phyloP scores from a whole-genome alignment of 2,113 vertebrate genomes.

The Brienomyrus brachyistius region DNA sequence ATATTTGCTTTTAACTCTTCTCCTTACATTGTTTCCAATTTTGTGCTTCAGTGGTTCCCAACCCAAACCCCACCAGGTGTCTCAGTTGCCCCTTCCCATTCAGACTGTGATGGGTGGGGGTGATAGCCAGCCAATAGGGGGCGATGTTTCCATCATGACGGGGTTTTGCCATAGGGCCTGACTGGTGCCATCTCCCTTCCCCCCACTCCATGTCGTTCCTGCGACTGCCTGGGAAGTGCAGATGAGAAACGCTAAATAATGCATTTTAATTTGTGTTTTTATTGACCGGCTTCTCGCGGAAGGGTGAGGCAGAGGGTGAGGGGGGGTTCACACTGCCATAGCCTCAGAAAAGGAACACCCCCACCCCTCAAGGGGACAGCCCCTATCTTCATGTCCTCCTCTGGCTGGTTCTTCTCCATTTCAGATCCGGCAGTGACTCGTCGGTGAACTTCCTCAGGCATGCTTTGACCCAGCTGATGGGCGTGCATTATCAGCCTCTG shows the following conservation, averaged over 20 bases:
- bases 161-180: not conserved
- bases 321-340: not conserved
- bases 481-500: not conserved
- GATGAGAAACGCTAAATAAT: not conserved
- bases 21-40: constrained; percentile 22
- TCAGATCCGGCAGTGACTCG: not conserved
- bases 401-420: not conserved
- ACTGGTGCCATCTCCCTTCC: not conserved
- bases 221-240: not conserved
- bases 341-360: not conserved
- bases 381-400: not conserved
- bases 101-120: not conserved
- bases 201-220: not conserved
- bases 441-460: not conserved
- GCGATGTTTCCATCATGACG: not conserved
- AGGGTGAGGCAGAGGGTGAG: not conserved
- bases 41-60: constrained; percentile 8
- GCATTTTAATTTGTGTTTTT: not conserved
- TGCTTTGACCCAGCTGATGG: not conserved
- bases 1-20: constrained; percentile 26
- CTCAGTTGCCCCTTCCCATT: not conserved
- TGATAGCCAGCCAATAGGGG: not conserved
- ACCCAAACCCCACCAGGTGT: not conserved
- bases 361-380: not conserved
- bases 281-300: not conserved